phyloP scores from a whole-genome alignment of 2,113 vertebrate species.

The Rhinogobius similis region DNA sequence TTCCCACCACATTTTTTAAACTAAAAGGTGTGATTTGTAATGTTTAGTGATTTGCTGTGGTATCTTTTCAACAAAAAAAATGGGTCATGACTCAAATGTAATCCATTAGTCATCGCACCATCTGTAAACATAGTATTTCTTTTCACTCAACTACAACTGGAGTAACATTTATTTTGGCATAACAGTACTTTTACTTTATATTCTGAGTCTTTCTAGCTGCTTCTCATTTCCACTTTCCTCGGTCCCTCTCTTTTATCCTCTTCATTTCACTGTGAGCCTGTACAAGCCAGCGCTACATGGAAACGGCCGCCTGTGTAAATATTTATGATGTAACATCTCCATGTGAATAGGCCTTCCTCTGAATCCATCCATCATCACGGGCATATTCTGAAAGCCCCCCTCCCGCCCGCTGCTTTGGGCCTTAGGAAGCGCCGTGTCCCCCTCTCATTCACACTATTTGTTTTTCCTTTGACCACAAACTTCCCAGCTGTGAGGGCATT shows the following conservation, averaged over 20 bases:
- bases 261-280: conserved; percentile 77
- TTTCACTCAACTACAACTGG: not conserved
- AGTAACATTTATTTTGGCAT: not conserved
- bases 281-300: conserved; percentile 83
- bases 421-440: conserved; percentile 86
- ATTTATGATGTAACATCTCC: conserved; percentile 91
- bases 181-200: not conserved
- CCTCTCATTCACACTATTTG: conserved; percentile 91
- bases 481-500: conserved; percentile 82
- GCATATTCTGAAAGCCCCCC: conserved; percentile 84
- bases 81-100: no score
- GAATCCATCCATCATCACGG: conserved; percentile 96
- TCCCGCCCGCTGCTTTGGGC: conserved; percentile 74
- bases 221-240: conserved; percentile 46
- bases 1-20: no score
- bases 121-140: no score
- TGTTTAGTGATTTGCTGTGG: no score
- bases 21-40: no score
- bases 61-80: no score
- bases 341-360: conserved; percentile 85
- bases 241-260: conserved; percentile 57
- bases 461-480: conserved; percentile 90
- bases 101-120: no score
- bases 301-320: conserved; percentile 98
- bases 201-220: not conserved